Conservation (phyloP, 1,140 invertebrate species). For the Hylyphantes graminicola region DNA sequence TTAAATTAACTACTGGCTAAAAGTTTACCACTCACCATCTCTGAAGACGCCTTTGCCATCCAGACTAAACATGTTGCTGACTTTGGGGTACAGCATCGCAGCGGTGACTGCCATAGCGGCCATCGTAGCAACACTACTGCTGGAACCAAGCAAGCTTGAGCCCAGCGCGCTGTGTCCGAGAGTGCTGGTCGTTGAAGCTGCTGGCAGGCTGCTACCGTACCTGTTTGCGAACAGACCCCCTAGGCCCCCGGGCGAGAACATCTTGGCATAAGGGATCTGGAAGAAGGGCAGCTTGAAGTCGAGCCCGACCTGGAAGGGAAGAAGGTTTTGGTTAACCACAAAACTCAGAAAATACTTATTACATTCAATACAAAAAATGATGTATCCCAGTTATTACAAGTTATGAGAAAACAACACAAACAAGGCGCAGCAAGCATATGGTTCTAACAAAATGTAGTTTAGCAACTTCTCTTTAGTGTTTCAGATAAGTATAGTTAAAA, state of each 20-base stretch:
- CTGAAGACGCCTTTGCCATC: constrained; percentile 39
- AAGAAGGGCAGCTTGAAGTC: constrained; percentile 60
- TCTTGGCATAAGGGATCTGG: constrained; percentile 54
- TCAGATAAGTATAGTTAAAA: too few relatives aligned
- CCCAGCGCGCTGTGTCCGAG: neutral
- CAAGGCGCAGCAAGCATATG: too few relatives aligned
- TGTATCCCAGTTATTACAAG: too few relatives aligned
- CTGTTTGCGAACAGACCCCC: neutral
- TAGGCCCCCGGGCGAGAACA: constrained; percentile 28
- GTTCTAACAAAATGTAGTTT: too few relatives aligned
- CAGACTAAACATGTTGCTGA: constrained; percentile 38
- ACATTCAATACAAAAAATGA: too few relatives aligned
- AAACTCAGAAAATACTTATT: too few relatives aligned
- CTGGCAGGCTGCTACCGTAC: neutral
- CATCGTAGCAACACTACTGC: constrained; percentile 23
- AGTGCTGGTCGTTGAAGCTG: neutral
- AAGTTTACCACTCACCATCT: constrained; percentile 41
- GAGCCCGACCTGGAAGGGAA: constrained; percentile 25
- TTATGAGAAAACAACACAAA: neutral
- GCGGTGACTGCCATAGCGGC: constrained; percentile 56
- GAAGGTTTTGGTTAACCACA: neutral
- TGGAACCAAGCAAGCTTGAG: constrained; percentile 29
- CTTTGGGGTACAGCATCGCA: constrained; percentile 49
- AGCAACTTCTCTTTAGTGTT: too few relatives aligned
- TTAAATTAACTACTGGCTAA: too few relatives aligned